Percentiles rank a stretch among this genome's conserved stretches.
These are phyloP conservation scores for Phengaris alcon DNA, from an alignment of 2,888 invertebrate genomes.

Conservation along the genomic window DNA sequence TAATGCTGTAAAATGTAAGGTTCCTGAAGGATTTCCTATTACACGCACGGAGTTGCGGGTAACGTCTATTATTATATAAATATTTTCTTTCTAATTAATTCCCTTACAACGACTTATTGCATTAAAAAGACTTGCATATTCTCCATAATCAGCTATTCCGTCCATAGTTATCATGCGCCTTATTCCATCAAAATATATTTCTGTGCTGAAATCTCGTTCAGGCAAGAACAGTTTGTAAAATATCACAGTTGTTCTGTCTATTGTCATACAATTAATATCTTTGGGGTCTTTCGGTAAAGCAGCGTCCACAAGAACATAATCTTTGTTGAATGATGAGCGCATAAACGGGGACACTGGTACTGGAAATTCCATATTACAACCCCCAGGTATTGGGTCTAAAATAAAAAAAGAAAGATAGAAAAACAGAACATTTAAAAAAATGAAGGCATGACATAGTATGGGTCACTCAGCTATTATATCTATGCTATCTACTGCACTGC, in stretches of 20 bases:
- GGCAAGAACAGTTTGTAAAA: slow-evolving; percentile 82
- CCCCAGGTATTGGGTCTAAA: slow-evolving; percentile 88
- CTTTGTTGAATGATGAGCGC: slow-evolving; percentile 51
- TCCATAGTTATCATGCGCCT: slow-evolving; percentile 80
- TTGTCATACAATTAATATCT: slow-evolving; percentile 47
- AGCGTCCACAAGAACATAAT: slow-evolving; percentile 75
- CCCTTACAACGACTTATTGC: neutral
- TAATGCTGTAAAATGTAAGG: too few species aligned
- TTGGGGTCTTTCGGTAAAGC: slow-evolving; percentile 67
- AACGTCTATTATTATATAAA: too few species aligned
- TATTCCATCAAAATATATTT: slow-evolving; percentile 81
- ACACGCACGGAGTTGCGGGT: too few species aligned
- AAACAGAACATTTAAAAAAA: neutral
- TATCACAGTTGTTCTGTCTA: slow-evolving; percentile 53
- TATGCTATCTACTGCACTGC: too few species aligned
- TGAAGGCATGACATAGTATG: too few species aligned
- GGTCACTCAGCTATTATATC: too few species aligned
- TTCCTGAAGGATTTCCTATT: too few species aligned
- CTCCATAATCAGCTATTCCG: slow-evolving; percentile 73
- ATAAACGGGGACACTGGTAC: slow-evolving; percentile 81
- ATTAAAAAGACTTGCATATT: slow-evolving; percentile 62
- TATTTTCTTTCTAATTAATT: neutral
- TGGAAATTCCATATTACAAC: slow-evolving; percentile 85
- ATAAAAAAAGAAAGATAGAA: slow-evolving; percentile 30
- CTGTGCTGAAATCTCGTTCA: slow-evolving; percentile 72